Percentiles rank a stretch among this genome's conserved stretches.
Evolutionary conservation across 2,888 invertebrate genomes (phyloP).

Genomic region (Protonemura montana): DNA sequence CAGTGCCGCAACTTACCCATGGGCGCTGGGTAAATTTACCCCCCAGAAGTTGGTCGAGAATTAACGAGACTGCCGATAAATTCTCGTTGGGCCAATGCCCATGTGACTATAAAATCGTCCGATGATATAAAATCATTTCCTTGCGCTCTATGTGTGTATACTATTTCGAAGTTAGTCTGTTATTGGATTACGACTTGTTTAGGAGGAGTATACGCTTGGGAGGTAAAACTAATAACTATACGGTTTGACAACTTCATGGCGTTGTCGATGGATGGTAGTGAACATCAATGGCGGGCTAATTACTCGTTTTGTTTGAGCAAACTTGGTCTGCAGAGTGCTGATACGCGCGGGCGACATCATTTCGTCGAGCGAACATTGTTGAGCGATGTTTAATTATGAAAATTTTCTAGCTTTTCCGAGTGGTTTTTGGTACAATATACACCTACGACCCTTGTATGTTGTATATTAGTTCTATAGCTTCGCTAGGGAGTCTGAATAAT

Average conservation of each 20-base stretch:
- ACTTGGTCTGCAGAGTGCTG: background rate
- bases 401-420: background rate
- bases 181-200: slow-evolving; percentile 2
- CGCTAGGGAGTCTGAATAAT: background rate
- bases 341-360: background rate
- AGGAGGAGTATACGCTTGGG: background rate
- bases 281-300: background rate
- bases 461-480: no score
- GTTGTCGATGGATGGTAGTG: background rate
- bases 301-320: background rate
- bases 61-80: background rate
- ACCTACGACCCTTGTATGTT: background rate
- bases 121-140: no score
- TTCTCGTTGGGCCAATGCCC: background rate
- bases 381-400: background rate
- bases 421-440: background rate
- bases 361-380: background rate
- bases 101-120: background rate
- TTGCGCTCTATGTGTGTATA: background rate
- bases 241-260: background rate
- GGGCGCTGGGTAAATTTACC: background rate
- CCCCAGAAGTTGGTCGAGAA: background rate
- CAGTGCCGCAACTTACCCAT: background rate
- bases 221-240: background rate
- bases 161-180: slow-evolving; percentile 1